Evolutionary conservation across 2,888 invertebrate genomes (phyloP), one percentile per base, ranked within the genome.

Genomic region (Helleia helle): DNA sequence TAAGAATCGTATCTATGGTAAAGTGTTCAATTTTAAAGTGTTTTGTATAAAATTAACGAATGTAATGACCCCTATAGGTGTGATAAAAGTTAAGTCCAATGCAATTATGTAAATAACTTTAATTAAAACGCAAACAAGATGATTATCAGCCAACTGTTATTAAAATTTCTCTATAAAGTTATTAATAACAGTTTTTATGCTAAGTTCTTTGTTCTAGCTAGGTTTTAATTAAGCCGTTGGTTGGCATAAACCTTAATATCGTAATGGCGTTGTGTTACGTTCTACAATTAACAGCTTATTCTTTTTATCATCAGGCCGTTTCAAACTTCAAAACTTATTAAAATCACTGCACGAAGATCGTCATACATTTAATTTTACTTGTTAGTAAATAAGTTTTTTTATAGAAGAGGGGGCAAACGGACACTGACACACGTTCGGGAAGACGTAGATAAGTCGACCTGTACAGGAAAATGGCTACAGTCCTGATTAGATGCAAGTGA

Each of bases 101-200:
- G 22, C 12, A 34, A 34, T 22, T 34, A 34, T 34, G 34, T 34
- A 34, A 34, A 34, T 34, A 22, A 52, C 50, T 52, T 50, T 54
- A 54, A 57, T 61, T 61, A 62, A 56, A 59, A 53, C 44, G 44
- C 51, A 48, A 55, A 56, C 54, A 51, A 49, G 51, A 54, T 55
- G 55, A 54, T 54, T 52, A 57, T 56, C 55, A 51, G 50, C 12
- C 11, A 7, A 17, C 28, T 29, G 8, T 41, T 36, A 44, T 30
- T 36, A 18, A 31, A 31, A 14, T 8, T 1, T 34, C 8, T 18
- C n/a, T 18, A 18, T 34, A 18, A 22, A 22, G 22, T 22, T 22
- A 22, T 22, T 5, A 18, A 18, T 18, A 18, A 18, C 4, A 22
- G 2, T 22, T 12, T 12, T 22, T 12, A 4, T 12, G 5, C 13